Evolutionary conservation across 2,888 invertebrate genomes (phyloP).

Genomic region (Mantis religiosa): DNA sequence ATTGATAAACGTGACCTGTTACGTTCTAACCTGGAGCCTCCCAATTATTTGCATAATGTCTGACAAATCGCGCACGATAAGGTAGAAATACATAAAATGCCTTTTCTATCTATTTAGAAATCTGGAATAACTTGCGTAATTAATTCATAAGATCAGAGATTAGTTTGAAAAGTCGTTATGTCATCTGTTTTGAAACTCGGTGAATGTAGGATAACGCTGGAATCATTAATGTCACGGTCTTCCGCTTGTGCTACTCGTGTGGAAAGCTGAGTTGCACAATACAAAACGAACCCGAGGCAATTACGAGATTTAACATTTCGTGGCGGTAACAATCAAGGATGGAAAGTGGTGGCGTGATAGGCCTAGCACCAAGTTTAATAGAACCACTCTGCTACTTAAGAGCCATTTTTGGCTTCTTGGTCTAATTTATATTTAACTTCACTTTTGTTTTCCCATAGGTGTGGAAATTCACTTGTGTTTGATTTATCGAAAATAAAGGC

Average conservation of each 20-base stretch:
- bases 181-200: neutral
- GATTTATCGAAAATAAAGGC: neutral
- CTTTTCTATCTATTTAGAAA: no score
- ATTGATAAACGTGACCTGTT: no score
- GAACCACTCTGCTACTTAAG: neutral
- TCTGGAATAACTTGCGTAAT: no score
- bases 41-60: no score
- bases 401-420: neutral
- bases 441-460: neutral
- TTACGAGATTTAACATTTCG: neutral
- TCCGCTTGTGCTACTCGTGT: neutral
- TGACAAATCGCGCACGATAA: no score
- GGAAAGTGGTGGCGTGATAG: neutral
- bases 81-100: no score
- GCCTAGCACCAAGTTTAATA: neutral
- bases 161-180: neutral
- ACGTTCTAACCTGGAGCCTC: no score
- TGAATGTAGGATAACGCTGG: neutral
- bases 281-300: neutral
- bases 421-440: neutral
- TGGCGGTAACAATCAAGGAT: neutral
- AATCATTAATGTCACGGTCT: neutral
- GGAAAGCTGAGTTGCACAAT: neutral
- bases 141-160: no score
- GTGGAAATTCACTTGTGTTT: neutral